Conservation (phyloP, 2,888 invertebrate species). For the Orchesellides sinensis region DNA sequence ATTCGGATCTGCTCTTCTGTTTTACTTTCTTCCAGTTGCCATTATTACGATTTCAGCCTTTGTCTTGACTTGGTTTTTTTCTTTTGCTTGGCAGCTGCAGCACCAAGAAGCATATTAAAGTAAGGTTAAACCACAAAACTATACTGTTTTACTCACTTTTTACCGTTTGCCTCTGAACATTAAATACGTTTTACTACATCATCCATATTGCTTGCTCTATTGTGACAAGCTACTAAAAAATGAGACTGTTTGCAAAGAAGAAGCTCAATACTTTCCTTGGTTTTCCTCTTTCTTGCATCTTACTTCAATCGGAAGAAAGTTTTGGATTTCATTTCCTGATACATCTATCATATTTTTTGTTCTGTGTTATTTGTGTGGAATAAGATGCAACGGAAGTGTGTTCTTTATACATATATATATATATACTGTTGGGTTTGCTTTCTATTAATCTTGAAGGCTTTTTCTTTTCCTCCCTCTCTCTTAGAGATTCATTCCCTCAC, state of each 20-base stretch:
- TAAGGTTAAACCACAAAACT: background rate
- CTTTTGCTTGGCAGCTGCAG: background rate
- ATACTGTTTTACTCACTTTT: background rate
- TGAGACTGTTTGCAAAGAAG: background rate
- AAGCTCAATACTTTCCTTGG: background rate
- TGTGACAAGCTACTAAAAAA: too few species aligned
- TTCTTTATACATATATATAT: background rate
- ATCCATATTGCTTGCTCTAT: too few species aligned
- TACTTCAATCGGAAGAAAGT: conserved; percentile 39
- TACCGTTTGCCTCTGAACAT: background rate
- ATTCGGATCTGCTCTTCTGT: background rate
- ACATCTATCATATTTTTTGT: conserved; percentile 41
- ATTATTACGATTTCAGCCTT: background rate
- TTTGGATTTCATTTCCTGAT: conserved; percentile 53
- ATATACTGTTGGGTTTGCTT: background rate
- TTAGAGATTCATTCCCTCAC: background rate
- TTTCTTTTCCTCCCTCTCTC: background rate
- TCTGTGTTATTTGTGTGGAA: background rate
- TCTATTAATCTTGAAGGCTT: background rate
- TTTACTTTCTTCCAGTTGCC: background rate
- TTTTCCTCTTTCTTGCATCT: background rate
- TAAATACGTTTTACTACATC: too few species aligned
- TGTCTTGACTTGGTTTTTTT: background rate
- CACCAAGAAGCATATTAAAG: background rate
- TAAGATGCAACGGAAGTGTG: too few species aligned